A percentile compares a stretch with the other conserved stretches of the same genome.
Evolutionary conservation across 2,113 vertebrate genomes (phyloP).

Genomic region (Mugil cephalus): DNA sequence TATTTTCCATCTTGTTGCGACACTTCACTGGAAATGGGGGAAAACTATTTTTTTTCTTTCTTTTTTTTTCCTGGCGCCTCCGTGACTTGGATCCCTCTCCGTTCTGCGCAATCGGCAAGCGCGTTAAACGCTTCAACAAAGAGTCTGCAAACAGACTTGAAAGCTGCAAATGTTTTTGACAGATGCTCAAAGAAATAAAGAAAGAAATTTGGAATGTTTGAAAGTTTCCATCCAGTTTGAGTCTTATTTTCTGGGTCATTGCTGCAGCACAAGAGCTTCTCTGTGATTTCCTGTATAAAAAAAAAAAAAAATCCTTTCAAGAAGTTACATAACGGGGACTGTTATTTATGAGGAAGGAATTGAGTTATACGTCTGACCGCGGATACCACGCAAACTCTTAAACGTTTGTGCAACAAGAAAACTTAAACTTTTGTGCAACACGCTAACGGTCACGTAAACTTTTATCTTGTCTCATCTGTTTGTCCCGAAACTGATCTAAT

Average conservation of each 20-base stretch:
- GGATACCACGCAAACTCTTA: too few relatives aligned
- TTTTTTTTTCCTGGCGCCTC: background rate
- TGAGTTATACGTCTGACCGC: too few relatives aligned
- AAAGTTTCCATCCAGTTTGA: constrained; percentile 58
- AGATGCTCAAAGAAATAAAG: constrained; percentile 20
- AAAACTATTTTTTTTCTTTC: background rate
- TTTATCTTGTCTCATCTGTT: too few relatives aligned
- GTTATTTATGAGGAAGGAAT: too few relatives aligned
- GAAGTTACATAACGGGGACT: too few relatives aligned
- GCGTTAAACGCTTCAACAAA: constrained; percentile 29
- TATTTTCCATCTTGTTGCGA: constrained; percentile 41
- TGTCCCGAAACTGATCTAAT: too few relatives aligned
- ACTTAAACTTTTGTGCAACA: too few relatives aligned
- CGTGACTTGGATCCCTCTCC: background rate
- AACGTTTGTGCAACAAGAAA: too few relatives aligned
- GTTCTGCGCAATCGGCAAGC: constrained; percentile 22
- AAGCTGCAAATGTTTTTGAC: constrained; percentile 21
- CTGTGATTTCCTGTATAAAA: constrained; percentile 3
- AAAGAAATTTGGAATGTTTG: constrained; percentile 12
- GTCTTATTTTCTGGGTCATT: constrained; percentile 6
- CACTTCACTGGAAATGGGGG: too few relatives aligned
- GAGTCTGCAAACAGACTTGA: constrained; percentile 34
- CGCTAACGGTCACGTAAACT: too few relatives aligned
- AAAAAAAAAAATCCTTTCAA: too few relatives aligned
- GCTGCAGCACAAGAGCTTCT: background rate